These are phyloP conservation scores for Eudyptes chrysolophus DNA, from an alignment of 2,113 vertebrate species.

Conservation along the genomic window DNA sequence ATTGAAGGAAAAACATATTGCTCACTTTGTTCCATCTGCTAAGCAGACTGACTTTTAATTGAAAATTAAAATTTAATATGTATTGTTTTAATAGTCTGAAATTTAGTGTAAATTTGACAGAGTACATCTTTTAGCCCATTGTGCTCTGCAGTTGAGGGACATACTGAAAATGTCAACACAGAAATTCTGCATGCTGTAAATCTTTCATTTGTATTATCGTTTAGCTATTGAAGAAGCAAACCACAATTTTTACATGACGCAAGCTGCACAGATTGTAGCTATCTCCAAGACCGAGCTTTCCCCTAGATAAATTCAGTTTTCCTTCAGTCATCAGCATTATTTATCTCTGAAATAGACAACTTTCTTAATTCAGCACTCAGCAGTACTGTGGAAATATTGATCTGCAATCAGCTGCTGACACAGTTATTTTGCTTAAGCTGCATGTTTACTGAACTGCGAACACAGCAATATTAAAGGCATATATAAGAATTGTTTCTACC, in stretches of 20 bases:
- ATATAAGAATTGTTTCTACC: conserved; percentile 40
- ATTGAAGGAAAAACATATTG: background rate
- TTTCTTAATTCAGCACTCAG: conserved; percentile 70
- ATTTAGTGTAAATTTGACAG: background rate
- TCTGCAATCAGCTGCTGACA: conserved; percentile 75
- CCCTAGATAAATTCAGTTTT: conserved; percentile 33
- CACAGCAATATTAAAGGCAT: conserved; percentile 63
- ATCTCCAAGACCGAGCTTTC: background rate
- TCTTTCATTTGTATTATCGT: background rate
- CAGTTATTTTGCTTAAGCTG: conserved; percentile 61
- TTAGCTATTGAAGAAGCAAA: background rate
- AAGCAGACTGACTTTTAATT: background rate
- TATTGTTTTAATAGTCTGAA: background rate
- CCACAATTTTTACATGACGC: background rate
- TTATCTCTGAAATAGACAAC: conserved; percentile 52
- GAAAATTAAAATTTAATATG: background rate
- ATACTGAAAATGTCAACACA: background rate
- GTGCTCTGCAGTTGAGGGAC: background rate
- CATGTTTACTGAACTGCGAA: conserved; percentile 68
- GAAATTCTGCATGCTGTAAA: background rate
- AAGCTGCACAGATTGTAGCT: background rate
- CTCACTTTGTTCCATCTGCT: background rate
- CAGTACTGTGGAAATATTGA: conserved; percentile 70
- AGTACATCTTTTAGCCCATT: background rate
- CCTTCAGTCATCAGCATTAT: conserved; percentile 38